Conservation (phyloP, 2,888 invertebrate species). For the Andrena fulva region DNA sequence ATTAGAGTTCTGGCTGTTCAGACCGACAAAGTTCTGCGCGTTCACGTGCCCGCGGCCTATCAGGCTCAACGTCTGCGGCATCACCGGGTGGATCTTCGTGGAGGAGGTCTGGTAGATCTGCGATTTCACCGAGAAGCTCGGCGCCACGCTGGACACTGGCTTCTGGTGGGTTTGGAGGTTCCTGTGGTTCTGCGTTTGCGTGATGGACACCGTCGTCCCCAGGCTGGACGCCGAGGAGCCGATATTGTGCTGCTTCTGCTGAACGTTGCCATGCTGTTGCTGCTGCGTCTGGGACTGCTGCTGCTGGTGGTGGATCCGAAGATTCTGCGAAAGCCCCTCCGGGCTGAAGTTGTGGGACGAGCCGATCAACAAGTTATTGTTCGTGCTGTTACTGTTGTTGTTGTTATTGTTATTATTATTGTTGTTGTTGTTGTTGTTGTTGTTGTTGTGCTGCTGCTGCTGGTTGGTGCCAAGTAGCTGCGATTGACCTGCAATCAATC, state of each 20-base stretch:
- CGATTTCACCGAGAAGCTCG: conserved; percentile 89
- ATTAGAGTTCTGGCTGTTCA: conserved; percentile 53
- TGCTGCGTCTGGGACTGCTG: conserved; percentile 69
- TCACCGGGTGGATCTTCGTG: conserved; percentile 92
- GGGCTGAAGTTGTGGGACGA: conserved; percentile 70
- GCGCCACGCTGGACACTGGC: conserved; percentile 94
- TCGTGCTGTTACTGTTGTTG: conserved; percentile 74
- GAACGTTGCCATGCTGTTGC: conserved; percentile 85
- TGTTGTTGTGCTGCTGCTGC: conserved; percentile 76
- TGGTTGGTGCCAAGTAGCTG: conserved; percentile 72
- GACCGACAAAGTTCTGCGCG: conserved; percentile 69
- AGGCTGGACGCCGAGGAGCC: conserved; percentile 76
- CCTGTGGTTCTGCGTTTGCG: conserved; percentile 77
- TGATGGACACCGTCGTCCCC: conserved; percentile 73
- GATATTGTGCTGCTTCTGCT: conserved; percentile 86
- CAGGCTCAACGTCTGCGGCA: conserved; percentile 89
- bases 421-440: conserved; percentile 70
- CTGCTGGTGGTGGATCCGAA: conserved; percentile 74
- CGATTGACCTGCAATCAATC: conserved; percentile 64
- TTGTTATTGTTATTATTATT: conserved; percentile 73
- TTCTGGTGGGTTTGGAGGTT: conserved; percentile 88
- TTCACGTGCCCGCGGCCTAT: conserved; percentile 79
- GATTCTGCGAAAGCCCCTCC: conserved; percentile 73
- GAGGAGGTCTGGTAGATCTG: conserved; percentile 93
- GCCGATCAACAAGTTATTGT: conserved; percentile 66